Conservation (phyloP, 1,140 invertebrate genomes). For the Ostrea edulis region DNA sequence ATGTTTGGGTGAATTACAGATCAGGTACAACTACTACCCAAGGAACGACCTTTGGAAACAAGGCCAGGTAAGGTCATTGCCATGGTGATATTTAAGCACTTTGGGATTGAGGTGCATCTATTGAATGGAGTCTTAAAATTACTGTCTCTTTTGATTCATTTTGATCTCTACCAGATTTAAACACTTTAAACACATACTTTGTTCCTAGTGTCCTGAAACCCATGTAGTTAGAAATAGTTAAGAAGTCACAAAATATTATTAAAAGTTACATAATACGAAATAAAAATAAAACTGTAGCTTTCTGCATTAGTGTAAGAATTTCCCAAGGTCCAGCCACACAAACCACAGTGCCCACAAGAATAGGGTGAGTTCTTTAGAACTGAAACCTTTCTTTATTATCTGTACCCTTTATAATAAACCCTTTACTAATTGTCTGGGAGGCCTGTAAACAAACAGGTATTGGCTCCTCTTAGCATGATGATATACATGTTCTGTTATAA, state of each 20-base stretch:
- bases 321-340: constrained; percentile 8
- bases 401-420: not conserved
- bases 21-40: constrained; percentile 8
- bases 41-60: constrained; percentile 20
- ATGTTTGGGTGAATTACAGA: constrained; percentile 34
- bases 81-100: constrained; percentile 21
- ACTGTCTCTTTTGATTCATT: not conserved
- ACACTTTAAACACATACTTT: not conserved
- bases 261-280: not conserved
- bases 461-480: not conserved
- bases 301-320: constrained; percentile 29
- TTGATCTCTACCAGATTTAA: not conserved
- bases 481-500: not conserved
- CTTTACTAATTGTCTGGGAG: not conserved
- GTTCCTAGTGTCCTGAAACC: not conserved
- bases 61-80: constrained; percentile 26
- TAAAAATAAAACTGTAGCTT: constrained; percentile 11
- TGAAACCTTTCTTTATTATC: not conserved
- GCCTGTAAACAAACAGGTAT: not conserved
- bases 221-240: not conserved
- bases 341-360: constrained; percentile 19
- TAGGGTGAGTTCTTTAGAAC: constrained; percentile 32
- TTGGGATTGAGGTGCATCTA: constrained; percentile 7
- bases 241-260: not conserved
- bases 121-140: not conserved